Conservation (phyloP, 2,888 invertebrate species). For the Steinernema hermaphroditum region DNA sequence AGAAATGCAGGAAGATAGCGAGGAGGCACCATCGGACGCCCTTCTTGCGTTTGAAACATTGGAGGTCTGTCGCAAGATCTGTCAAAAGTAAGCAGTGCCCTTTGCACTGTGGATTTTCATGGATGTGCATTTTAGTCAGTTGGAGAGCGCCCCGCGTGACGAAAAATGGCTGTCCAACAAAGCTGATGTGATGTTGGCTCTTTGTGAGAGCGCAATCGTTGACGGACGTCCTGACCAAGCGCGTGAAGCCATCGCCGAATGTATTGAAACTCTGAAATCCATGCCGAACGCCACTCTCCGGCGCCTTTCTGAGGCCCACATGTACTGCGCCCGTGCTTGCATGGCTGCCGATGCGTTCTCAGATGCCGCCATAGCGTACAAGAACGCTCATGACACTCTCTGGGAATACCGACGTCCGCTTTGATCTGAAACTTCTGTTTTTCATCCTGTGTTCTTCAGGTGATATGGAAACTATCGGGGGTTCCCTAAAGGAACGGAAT, state of each 20-base stretch:
- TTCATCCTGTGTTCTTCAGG: not conserved
- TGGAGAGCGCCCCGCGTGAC: not conserved
- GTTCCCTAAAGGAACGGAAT: not conserved
- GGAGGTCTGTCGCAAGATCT: not conserved
- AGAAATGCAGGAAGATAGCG: not conserved
- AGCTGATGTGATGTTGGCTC: not conserved
- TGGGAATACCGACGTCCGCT: not conserved
- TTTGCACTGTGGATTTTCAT: not conserved
- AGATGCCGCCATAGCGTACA: not conserved
- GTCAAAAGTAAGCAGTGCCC: constrained; percentile 5
- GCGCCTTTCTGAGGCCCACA: not conserved
- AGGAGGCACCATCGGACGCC: not conserved
- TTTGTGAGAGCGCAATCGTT: not conserved
- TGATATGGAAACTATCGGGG: not conserved
- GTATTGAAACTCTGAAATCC: not conserved
- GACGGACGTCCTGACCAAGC: not conserved
- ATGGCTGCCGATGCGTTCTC: not conserved
- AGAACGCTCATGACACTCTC: not conserved
- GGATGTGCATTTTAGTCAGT: not conserved
- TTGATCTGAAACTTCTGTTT: not conserved
- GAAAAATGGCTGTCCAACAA: not conserved
- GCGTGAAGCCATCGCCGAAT: not conserved
- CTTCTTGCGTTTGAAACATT: not conserved
- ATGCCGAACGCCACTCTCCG: too few relatives aligned
- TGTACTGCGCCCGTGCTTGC: not conserved